Conservation (phyloP, 2,888 invertebrate species). For the Caenorhabditis afra region DNA sequence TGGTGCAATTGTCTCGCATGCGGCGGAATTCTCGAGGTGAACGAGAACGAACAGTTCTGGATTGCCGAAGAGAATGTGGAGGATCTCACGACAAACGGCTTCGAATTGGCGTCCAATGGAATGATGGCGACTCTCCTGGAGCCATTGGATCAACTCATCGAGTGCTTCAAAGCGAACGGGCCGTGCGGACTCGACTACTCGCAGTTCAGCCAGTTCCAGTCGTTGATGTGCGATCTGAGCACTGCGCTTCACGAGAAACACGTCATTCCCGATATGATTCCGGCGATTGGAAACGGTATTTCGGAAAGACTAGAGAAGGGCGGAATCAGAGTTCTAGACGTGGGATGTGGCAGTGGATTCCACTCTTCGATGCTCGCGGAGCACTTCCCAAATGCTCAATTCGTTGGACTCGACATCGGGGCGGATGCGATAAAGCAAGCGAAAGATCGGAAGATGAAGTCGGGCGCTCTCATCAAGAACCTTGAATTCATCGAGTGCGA, state of each 20-base stretch:
- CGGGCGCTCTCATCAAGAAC: slow-evolving; percentile 48
- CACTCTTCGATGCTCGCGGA: slow-evolving; percentile 57
- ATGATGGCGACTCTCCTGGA: slow-evolving; percentile 44
- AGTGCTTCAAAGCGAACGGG: slow-evolving; percentile 65
- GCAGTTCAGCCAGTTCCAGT: slow-evolving; percentile 66
- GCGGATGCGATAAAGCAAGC: slow-evolving; percentile 62
- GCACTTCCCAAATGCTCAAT: slow-evolving; percentile 66
- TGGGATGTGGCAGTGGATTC: slow-evolving; percentile 53
- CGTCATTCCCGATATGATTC: slow-evolving; percentile 67
- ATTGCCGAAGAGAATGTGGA: slow-evolving; percentile 62
- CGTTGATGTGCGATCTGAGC: slow-evolving; percentile 59
- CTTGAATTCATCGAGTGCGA: slow-evolving; percentile 64
- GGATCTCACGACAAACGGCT: slow-evolving; percentile 41
- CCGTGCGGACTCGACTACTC: slow-evolving; percentile 70
- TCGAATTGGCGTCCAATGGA: slow-evolving; percentile 25
- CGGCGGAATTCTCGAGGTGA: slow-evolving; percentile 68
- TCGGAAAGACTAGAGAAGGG: slow-evolving; percentile 17
- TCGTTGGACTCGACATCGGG: slow-evolving; percentile 71
- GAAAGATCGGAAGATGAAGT: slow-evolving; percentile 13
- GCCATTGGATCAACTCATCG: slow-evolving; percentile 56
- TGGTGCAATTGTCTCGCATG: slow-evolving; percentile 66
- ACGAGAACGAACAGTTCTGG: slow-evolving; percentile 65
- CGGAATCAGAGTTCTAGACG: slow-evolving; percentile 65
- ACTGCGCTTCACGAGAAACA: slow-evolving; percentile 64
- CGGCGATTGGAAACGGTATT: slow-evolving; percentile 38